A percentile compares a stretch with the other conserved stretches of the same genome.
phyloP scores from a whole-genome alignment of 2,797 vertebrate genomes.

The Dermochelys coriacea region DNA sequence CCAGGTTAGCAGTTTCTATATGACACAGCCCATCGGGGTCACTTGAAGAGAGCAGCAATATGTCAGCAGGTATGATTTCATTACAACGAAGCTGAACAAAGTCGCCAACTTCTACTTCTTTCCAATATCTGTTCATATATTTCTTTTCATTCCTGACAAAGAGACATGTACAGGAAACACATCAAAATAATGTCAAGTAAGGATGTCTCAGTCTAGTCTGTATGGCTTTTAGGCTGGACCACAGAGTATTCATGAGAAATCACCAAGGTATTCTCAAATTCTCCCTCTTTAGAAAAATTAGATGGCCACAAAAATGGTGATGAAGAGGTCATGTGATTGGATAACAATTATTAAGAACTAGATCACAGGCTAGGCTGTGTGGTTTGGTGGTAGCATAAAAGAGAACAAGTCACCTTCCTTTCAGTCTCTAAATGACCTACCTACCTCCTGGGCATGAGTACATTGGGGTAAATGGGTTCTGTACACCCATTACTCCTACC shows the following conservation, averaged over 20 bases:
- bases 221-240: neutral
- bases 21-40: conserved; percentile 96
- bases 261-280: neutral
- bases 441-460: neutral
- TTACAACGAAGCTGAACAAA: conserved; percentile 95
- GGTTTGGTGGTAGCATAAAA: neutral
- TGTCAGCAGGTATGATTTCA: conserved; percentile 95
- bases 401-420: neutral
- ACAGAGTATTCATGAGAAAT: neutral
- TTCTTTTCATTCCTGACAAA: conserved; percentile 86
- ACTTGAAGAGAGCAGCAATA: conserved; percentile 94
- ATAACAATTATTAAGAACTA: neutral
- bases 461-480: neutral
- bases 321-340: neutral
- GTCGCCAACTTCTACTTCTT: conserved; percentile 93
- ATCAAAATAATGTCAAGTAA: neutral
- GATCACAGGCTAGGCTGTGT: neutral
- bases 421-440: neutral
- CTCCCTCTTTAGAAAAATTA: neutral
- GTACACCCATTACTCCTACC: neutral
- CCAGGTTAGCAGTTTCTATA: conserved; percentile 97
- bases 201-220: neutral
- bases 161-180: neutral
- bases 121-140: conserved; percentile 94
- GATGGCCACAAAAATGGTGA: neutral